Evolutionary conservation across 1,140 invertebrate species (phyloP).

Genomic region (Babylonia areolata): DNA sequence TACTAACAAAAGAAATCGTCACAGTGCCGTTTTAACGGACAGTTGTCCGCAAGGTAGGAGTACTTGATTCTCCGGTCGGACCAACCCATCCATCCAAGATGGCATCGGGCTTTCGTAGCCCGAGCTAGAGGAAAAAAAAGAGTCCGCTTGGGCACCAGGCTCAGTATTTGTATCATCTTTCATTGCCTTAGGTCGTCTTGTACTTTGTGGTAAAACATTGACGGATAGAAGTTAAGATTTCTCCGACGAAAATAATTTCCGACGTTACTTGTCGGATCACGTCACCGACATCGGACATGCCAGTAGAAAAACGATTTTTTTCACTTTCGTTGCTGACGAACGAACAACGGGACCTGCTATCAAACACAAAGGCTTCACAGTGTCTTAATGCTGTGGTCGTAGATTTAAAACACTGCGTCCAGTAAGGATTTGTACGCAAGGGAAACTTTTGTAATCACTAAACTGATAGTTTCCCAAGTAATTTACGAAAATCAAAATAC

Average conservation of each 20-base stretch:
- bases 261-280: slow-evolving; percentile 3
- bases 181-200: neutral
- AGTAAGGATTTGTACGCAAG: too few relatives aligned
- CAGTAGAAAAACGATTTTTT: neutral
- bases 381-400: too few relatives aligned
- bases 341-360: neutral
- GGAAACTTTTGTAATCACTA: too few relatives aligned
- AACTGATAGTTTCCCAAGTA: too few relatives aligned
- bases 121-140: neutral
- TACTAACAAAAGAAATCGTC: neutral
- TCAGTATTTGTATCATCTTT: neutral
- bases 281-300: neutral
- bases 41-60: slow-evolving; percentile 35
- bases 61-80: slow-evolving; percentile 22
- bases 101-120: slow-evolving; percentile 33
- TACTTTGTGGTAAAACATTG: neutral
- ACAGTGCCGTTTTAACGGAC: slow-evolving; percentile 23
- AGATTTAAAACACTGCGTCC: too few relatives aligned
- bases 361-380: neutral
- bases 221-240: neutral
- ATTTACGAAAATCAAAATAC: too few relatives aligned
- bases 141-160: neutral
- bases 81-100: slow-evolving; percentile 37
- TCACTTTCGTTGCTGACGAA: neutral
- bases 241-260: neutral